A percentile compares a stretch with the other conserved stretches of the same genome.
phyloP scores from a whole-genome alignment of 2,888 invertebrate genomes.

The Drosophila bunnanda region DNA sequence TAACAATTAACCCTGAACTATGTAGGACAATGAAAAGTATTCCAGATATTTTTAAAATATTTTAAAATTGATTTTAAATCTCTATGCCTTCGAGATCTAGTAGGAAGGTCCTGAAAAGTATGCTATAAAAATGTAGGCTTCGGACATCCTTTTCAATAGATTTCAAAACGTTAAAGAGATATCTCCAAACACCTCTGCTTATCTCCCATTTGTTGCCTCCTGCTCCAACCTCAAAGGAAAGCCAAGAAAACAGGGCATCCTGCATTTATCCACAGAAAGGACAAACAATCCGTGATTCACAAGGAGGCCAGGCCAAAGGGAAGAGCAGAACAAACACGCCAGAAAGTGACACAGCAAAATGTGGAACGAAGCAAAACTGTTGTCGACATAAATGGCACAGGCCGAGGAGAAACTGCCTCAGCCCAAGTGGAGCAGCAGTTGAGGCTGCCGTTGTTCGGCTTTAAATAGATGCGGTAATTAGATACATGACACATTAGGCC shows the following conservation, averaged over 20 bases:
- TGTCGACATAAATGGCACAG: slow-evolving; percentile 62
- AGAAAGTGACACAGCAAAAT: slow-evolving; percentile 53
- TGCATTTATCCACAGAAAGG: slow-evolving; percentile 16
- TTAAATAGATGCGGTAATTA: slow-evolving; percentile 38
- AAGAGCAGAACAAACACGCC: slow-evolving; percentile 29
- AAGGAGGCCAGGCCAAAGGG: slow-evolving; percentile 6
- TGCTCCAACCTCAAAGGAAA: slow-evolving; percentile 1
- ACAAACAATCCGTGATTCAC: slow-evolving; percentile 28
- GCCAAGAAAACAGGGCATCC: slow-evolving; percentile 12
- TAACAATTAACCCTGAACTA: neutral
- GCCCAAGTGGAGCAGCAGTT: slow-evolving; percentile 38
- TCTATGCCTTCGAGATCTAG: too few species aligned
- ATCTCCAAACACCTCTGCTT: neutral
- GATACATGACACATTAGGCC: slow-evolving; percentile 34
- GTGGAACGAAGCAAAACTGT: slow-evolving; percentile 49
- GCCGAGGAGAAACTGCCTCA: slow-evolving; percentile 44
- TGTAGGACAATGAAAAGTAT: neutral
- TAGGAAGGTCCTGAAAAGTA: neutral
- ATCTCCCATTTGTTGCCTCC: neutral
- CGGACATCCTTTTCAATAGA: neutral
- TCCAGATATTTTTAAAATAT: neutral
- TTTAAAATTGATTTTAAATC: neutral
- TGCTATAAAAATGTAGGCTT: neutral
- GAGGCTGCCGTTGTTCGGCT: slow-evolving; percentile 12
- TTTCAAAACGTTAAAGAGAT: neutral